Evolutionary conservation across 2,113 vertebrate genomes (phyloP).

Genomic region (Ictalurus punctatus): DNA sequence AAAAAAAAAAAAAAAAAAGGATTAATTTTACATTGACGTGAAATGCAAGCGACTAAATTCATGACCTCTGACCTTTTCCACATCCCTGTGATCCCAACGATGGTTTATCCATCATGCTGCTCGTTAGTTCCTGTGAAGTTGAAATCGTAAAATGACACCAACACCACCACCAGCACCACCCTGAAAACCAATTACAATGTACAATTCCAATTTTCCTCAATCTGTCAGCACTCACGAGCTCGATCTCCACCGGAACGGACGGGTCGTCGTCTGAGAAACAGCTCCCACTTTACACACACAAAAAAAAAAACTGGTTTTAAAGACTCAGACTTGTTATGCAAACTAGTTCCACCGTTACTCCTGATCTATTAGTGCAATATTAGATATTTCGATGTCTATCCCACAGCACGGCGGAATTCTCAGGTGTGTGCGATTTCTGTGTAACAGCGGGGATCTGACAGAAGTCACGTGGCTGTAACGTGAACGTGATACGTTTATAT

Average conservation of each 20-base stretch:
- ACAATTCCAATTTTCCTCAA: not conserved
- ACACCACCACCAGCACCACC: no score
- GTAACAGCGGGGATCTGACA: not conserved
- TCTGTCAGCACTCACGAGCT: not conserved
- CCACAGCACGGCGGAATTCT: not conserved
- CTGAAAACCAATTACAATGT: not conserved
- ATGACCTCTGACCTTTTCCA: not conserved
- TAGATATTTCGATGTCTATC: no score
- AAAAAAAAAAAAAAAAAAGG: not conserved
- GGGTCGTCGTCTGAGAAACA: not conserved
- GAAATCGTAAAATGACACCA: not conserved
- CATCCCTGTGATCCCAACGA: not conserved
- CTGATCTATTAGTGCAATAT: not conserved
- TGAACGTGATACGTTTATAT: not conserved
- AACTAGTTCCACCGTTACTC: not conserved
- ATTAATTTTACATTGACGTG: not conserved
- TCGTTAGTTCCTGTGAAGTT: not conserved
- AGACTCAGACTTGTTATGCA: not conserved
- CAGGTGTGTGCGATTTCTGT: not conserved
- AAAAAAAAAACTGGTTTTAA: not conserved
- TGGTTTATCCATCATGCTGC: constrained; percentile 1
- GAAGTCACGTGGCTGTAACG: not conserved
- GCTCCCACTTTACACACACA: not conserved
- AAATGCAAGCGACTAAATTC: not conserved
- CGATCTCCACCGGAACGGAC: not conserved